These are phyloP conservation scores for Cyphomyrmex costatus DNA, from an alignment of 1,140 invertebrate genomes.

Conservation along the genomic window DNA sequence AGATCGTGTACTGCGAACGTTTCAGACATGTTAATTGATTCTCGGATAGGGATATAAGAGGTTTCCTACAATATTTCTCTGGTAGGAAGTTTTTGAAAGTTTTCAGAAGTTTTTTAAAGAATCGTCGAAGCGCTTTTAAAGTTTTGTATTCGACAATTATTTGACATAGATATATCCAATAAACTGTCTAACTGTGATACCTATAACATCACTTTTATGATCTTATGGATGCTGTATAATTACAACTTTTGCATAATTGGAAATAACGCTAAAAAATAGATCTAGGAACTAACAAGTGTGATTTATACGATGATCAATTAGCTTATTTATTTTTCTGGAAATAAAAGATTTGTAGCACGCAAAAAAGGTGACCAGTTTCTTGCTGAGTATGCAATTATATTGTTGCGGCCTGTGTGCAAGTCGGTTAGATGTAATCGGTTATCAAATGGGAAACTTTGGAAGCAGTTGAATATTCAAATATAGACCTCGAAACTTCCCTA, in stretches of 20 bases:
- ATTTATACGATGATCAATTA: not conserved
- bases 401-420: not conserved
- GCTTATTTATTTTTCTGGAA: not conserved
- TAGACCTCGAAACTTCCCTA: conserved; percentile 29
- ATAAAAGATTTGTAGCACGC: not conserved
- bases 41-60: conserved; percentile 10
- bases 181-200: not conserved
- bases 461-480: not conserved
- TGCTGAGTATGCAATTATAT: conserved; percentile 7
- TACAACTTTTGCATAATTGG: not conserved
- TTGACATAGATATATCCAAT: not conserved
- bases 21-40: conserved; percentile 45
- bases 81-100: not conserved
- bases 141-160: conserved; percentile 24
- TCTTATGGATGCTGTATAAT: not conserved
- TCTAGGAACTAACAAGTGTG: not conserved
- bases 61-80: not conserved
- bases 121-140: not conserved
- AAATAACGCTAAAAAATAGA: too few relatives aligned
- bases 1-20: not conserved
- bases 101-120: not conserved
- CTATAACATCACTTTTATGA: not conserved
- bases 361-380: not conserved
- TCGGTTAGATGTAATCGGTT: conserved; percentile 17
- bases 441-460: conserved; percentile 27